Evolutionary conservation across 2,113 vertebrate species (phyloP), one percentile per base, ranked within the genome.

Genomic region (Apistogramma diplotaenia): DNA sequence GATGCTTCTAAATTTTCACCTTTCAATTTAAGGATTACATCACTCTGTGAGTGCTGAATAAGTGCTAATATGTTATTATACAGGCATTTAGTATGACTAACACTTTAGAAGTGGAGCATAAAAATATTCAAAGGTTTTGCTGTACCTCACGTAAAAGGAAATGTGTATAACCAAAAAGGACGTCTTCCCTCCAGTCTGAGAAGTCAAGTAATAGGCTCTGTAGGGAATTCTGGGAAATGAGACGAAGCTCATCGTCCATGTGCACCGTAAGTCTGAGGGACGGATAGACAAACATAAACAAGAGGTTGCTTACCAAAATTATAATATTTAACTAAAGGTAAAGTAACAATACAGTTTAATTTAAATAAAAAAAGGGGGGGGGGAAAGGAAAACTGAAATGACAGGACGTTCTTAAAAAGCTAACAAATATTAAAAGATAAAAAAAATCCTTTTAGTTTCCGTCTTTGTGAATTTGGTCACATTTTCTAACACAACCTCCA

Each of bases 221-320:
- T 79, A 99, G 95, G 85, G 98, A 99, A 84, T 99, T 99, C 91
- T 99, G 98, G 60, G 98, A 97, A 88, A 99, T 98, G 25, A 99
- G 97, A n/a, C 98, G 96, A 58, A 99, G 96, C 81, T 99, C 98
- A 87, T 99, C 97, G 53, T 99, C 98, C 98, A 99, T 99, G 85
- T 99, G 98, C 77, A 99, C 99, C 1, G 98, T 99, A 3, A 99
- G 95, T 84, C 98, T 99, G 87, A 1, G 73, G 58, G 62, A 46
- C 6, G 15, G 76, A 82, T 8, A 19, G 23, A 76, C 53, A 19
- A 76, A 4, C 33, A 57, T 19, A 3, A 77, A 18, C 12, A 58
- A 49, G 4, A 35, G 33, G 15, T 55, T 5, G 3, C 6, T 40
- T 59, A 57, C 21, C 49, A 19, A 54, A 3, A 16, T 43, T 43